Conservation (phyloP, 1,140 invertebrate species). For the Ganaspis sp. region DNA sequence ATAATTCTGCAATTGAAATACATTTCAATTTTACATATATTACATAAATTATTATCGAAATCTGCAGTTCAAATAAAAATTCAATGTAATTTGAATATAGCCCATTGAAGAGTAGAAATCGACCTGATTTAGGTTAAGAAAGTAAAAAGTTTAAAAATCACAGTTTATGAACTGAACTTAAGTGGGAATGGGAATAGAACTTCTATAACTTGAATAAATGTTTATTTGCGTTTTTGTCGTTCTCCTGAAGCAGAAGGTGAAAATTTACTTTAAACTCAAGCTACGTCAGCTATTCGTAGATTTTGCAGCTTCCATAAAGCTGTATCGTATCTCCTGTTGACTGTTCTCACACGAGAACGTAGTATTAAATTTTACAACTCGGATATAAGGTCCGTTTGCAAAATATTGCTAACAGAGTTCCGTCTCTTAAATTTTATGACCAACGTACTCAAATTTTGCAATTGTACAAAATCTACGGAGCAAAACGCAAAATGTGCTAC, state of each 20-base stretch:
- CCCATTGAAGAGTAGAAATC: too few species aligned
- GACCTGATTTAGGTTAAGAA: too few species aligned
- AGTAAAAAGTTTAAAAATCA: too few species aligned
- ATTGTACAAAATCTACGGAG: neutral
- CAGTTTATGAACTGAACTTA: neutral
- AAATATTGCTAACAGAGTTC: slow-evolving; percentile 13
- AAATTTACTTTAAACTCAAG: neutral
- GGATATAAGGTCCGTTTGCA: slow-evolving; percentile 5
- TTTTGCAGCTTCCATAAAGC: neutral
- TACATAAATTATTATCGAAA: too few species aligned
- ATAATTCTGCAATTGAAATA: too few species aligned
- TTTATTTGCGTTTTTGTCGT: neutral
- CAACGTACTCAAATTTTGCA: neutral
- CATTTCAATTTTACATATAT: too few species aligned
- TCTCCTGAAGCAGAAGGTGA: neutral
- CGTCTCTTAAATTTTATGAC: slow-evolving; percentile 2
- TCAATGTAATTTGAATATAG: too few species aligned
- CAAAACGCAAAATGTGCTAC: neutral
- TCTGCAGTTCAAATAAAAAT: too few species aligned
- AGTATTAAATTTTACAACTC: neutral
- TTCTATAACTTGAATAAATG: neutral
- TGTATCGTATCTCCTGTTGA: neutral
- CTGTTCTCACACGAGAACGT: neutral
- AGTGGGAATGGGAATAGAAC: neutral
- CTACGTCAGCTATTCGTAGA: neutral